Conservation (phyloP, 2,797 vertebrate species). For the Macroramphosus scolopax region DNA sequence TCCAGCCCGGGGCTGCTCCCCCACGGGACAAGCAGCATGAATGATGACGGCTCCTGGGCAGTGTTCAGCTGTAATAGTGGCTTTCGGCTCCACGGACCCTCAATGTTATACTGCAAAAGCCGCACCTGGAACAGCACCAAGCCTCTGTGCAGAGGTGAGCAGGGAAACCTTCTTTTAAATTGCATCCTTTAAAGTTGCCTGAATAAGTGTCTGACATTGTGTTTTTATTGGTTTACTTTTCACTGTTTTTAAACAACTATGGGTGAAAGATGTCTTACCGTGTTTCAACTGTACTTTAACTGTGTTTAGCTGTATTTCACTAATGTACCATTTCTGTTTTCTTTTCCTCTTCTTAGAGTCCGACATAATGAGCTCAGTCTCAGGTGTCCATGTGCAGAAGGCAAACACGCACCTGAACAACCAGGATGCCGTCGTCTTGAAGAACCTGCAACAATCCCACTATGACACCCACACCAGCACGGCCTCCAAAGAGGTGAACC, state of each 20-base stretch:
- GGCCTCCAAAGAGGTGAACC: slow-evolving; percentile 40
- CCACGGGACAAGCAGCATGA: slow-evolving; percentile 59
- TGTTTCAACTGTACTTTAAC: no score
- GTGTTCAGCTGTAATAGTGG: slow-evolving; percentile 67
- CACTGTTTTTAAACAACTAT: no score
- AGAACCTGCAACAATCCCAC: slow-evolving; percentile 42
- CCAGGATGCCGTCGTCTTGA: slow-evolving; percentile 26
- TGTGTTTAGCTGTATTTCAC: no score
- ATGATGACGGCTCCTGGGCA: slow-evolving; percentile 60
- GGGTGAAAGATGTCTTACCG: no score
- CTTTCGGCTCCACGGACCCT: slow-evolving; percentile 65
- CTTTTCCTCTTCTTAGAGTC: slow-evolving; percentile 44
- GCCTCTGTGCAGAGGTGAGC: slow-evolving; percentile 74
- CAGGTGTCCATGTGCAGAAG: slow-evolving; percentile 23
- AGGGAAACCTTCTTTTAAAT: background rate
- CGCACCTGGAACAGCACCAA: slow-evolving; percentile 69
- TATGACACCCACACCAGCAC: slow-evolving; percentile 9
- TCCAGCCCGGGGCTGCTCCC: slow-evolving; percentile 40
- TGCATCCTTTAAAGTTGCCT: no score
- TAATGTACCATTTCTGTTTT: slow-evolving; percentile 8
- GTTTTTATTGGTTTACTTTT: background rate
- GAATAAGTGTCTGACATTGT: no score
- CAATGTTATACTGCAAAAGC: slow-evolving; percentile 72
- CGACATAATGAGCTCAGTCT: slow-evolving; percentile 61
- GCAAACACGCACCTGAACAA: slow-evolving; percentile 15